Base-by-base conservation (phyloP, 2,888 invertebrate genomes). In the Ichneumon xanthorius region DNA sequence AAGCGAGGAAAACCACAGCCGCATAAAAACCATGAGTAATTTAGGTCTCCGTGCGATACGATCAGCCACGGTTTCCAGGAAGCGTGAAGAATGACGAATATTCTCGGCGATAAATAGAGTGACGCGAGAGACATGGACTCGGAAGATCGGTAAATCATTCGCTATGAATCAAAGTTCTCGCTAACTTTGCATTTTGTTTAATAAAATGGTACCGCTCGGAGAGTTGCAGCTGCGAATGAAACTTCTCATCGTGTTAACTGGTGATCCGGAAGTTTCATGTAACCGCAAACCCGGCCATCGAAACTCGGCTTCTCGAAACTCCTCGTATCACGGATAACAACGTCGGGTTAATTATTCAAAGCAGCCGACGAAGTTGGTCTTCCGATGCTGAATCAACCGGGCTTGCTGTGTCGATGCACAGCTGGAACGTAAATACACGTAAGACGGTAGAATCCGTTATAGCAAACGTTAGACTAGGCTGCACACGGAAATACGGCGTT, bases 1-100 rank as follows among this genome's bases (percentile, higher is more conserved):
- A 30, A 50, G 61, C 37, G n/a, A 68, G 73, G 40, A 75, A 73
- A 81, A 81, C 77, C 72, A 40, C 71, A 67, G 33, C n/a, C 40
- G 75, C 26, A 16, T 30, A 22, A 37, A 61, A 79, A 61, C 50
- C 7, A 61, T 33, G 45, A 30, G 53, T 14, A 71, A 33, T 30
- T 79, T 70, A 33, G 45, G 45, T 48, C 48, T 45, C 48, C n/a
- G 33, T 19, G 14, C 16, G 53, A 30, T n/a, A 16, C 26, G 45
- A 37, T 30, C n/a, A 26, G 30, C 14, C 67, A 40, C 45, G 37
- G 33, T 37, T 58, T 67, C 33, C n/a, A 26, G 26, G 58, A 26
- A 73, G 48, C 4, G 26, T 22, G 37, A 71, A 70, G 19, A 16
- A 53, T 73, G 61, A 78, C 73, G 16, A 78, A 70, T 75, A 48